These are phyloP conservation scores for Macrobrachium rosenbergii DNA, from an alignment of 1,140 invertebrate species.

Conservation along the genomic window DNA sequence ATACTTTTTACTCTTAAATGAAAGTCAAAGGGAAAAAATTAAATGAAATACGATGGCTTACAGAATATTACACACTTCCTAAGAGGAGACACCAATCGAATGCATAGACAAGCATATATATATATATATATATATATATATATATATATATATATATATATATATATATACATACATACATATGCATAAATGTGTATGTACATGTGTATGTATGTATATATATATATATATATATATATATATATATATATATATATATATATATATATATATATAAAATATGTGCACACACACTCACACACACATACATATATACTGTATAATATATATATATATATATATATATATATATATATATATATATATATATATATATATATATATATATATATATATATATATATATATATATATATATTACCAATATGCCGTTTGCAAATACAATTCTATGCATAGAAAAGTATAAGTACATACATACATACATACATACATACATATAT, in stretches of 20 bases:
- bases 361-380: background rate
- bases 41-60: background rate
- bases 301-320: background rate
- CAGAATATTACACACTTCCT: background rate
- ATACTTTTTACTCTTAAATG: too few species aligned
- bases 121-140: constrained; percentile 28
- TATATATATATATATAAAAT: constrained; percentile 3
- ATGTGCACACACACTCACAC: background rate
- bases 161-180: constrained; percentile 2
- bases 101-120: background rate
- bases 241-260: constrained; percentile 13
- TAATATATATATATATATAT: constrained; percentile 21
- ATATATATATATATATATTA: background rate
- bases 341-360: constrained; percentile 1
- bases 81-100: background rate
- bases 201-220: constrained; percentile 3
- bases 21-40: background rate
- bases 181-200: background rate
- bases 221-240: constrained; percentile 13
- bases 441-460: background rate
- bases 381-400: constrained; percentile 2
- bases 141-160: constrained; percentile 22
- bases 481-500: constrained; percentile 5
- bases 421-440: too few species aligned
- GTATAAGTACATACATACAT: constrained; percentile 2